Conservation (phyloP, 2,888 invertebrate genomes). For the Phalangium opilio region DNA sequence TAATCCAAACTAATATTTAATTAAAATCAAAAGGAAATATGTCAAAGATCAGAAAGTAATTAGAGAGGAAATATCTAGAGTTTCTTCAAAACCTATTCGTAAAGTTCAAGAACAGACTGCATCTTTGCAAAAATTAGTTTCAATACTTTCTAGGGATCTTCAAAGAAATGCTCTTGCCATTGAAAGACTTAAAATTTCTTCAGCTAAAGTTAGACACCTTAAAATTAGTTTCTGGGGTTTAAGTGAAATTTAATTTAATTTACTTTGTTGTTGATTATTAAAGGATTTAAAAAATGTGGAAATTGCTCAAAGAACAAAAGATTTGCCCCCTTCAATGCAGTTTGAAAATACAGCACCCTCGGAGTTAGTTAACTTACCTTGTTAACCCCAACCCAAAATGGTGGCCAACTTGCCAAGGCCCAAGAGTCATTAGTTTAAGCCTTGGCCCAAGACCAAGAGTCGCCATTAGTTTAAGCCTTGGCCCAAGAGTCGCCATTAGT, state of each 20-base stretch:
- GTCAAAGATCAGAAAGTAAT: conserved; percentile 70
- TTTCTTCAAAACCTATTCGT: conserved; percentile 45
- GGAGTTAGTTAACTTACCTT: conserved; percentile 32
- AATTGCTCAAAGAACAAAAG: conserved; percentile 61
- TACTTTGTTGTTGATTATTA: conserved; percentile 5
- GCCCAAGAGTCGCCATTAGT: too few species aligned
- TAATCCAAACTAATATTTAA: conserved; percentile 11
- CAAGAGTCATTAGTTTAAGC: too few species aligned
- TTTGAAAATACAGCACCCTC: conserved; percentile 57
- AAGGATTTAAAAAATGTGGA: conserved; percentile 50
- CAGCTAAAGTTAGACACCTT: conserved; percentile 46
- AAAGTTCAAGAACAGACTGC: conserved; percentile 49
- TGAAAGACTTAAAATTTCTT: conserved; percentile 51
- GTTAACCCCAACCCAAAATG: too few species aligned
- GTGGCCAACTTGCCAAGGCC: too few species aligned
- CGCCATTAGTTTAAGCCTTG: too few species aligned
- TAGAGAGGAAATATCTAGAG: conserved; percentile 63
- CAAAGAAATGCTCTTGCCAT: conserved; percentile 44
- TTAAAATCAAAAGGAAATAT: too few species aligned
- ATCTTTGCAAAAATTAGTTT: conserved; percentile 41
- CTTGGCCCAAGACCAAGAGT: too few species aligned
- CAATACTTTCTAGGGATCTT: conserved; percentile 45
- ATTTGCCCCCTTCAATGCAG: conserved; percentile 56
- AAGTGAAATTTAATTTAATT: conserved; percentile 1
- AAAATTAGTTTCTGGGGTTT: not conserved